These are phyloP conservation scores for Tor tambroides DNA, from an alignment of 2,113 vertebrate species.

Conservation along the genomic window DNA sequence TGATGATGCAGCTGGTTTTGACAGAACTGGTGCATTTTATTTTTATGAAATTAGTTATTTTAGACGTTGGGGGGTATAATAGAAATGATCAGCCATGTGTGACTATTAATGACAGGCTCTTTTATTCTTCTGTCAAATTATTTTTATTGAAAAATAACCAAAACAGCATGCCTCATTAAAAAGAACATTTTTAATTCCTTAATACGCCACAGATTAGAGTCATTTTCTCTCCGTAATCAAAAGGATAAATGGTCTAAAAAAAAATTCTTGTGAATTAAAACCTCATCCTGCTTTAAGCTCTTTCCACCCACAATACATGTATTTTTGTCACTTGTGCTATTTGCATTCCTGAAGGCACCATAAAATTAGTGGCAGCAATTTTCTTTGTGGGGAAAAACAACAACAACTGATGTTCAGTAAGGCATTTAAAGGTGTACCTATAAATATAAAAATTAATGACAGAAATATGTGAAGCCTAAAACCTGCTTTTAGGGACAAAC, in stretches of 20 bases:
- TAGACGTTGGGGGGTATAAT: conserved; percentile 6
- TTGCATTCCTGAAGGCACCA: conserved; percentile 52
- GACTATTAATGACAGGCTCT: conserved; percentile 46
- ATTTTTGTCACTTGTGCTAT: conserved; percentile 54
- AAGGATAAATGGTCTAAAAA: conserved; percentile 52
- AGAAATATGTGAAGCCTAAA: not conserved
- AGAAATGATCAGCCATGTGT: conserved; percentile 42
- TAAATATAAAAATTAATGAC: not conserved
- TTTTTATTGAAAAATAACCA: conserved; percentile 49
- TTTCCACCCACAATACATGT: conserved; percentile 54
- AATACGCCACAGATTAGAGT: conserved; percentile 49
- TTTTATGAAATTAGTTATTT: not conserved
- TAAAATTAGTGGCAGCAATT: conserved; percentile 47
- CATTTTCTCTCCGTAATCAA: conserved; percentile 52
- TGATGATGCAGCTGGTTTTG: not conserved
- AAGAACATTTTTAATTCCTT: conserved; percentile 43
- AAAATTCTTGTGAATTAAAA: conserved; percentile 36
- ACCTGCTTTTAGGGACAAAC: not conserved
- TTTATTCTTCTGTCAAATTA: conserved; percentile 48
- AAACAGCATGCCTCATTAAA: conserved; percentile 52
- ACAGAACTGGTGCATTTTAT: not conserved
- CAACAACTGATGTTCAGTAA: conserved; percentile 1
- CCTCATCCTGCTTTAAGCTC: conserved; percentile 33
- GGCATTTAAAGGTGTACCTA: conserved; percentile 8
- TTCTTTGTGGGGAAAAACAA: not conserved